phyloP scores from a whole-genome alignment of 2,113 vertebrate species.

The Calyptomena viridis region DNA sequence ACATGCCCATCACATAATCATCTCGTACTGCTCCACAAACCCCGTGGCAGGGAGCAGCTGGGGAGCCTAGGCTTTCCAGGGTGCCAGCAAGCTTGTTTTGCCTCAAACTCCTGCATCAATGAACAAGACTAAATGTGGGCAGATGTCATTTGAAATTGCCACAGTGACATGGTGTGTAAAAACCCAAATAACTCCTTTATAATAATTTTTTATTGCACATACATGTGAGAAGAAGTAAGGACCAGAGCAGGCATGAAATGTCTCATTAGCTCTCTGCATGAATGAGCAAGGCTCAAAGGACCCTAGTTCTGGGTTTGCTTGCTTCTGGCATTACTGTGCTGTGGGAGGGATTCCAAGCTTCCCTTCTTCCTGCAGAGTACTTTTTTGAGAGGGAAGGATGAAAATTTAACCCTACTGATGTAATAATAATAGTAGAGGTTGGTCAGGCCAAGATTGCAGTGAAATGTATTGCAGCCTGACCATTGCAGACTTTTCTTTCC shows the following conservation, averaged over 20 bases:
- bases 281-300: not conserved
- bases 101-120: not conserved
- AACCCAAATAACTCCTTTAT: not conserved
- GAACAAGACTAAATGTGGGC: not conserved
- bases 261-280: not conserved
- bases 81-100: not conserved
- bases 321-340: not conserved
- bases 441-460: not conserved
- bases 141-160: not conserved
- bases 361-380: not conserved
- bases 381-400: not conserved
- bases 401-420: not conserved
- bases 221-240: not conserved
- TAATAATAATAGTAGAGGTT: not conserved
- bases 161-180: not conserved
- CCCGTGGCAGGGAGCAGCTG: fast-evolving
- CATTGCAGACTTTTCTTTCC: not conserved
- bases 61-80: not conserved
- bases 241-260: not conserved
- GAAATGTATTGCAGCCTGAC: not conserved
- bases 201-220: not conserved
- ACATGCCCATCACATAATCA: not conserved
- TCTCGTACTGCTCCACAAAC: not conserved
- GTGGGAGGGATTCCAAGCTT: not conserved
- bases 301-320: not conserved